Base-by-base conservation (phyloP, 2,888 invertebrate species). In the Homarus gammarus region DNA sequence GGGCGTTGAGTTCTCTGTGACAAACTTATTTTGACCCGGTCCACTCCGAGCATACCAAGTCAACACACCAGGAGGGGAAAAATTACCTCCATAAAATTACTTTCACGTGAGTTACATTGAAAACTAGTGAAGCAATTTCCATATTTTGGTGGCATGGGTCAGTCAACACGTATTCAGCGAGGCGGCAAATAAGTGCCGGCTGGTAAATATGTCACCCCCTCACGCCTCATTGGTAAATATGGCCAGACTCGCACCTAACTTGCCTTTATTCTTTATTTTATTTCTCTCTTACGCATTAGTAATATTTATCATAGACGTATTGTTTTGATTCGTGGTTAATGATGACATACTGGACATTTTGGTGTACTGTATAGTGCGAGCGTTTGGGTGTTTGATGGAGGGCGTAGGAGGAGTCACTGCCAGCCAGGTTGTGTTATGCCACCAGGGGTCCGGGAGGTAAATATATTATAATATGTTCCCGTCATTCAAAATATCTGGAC, bases 111-210 rank as follows among this genome's bases (percentile, higher is more conserved):
- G 61, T 75, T 73, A 84, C 84, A 84, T 84, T 84, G 84, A 84
- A 84, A 84, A 84, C 84, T 84, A 84, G 84, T 75, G 73, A 75
- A 38, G 75, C 84, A 84, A 84, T 84, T 84, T 84, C 84, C 84
- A 84, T 84, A 84, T 84, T 84, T 84, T 84, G 84, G 75, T 61
- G 33, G 56, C 84, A 51, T 27, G 72, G 84, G 75, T 84, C 75
- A 72, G 84, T 84, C 84, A 84, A 84, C 84, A 84, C 33, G 84
- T 61, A 84, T 84, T 84, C 38, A 84, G 27, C 61, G 15, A 27
- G 38, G 49, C 56, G 84, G 84, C 33, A 84, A 84, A 84, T 84
- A 84, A 84, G 84, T 70, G 44, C 51, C n/a, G 73, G 61, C 56
- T 75, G 61, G 84, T 51, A 84, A 84, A 84, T 75, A 82, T 68